phyloP scores from a whole-genome alignment of 2,797 vertebrate species.

The Parambassis ranga region DNA sequence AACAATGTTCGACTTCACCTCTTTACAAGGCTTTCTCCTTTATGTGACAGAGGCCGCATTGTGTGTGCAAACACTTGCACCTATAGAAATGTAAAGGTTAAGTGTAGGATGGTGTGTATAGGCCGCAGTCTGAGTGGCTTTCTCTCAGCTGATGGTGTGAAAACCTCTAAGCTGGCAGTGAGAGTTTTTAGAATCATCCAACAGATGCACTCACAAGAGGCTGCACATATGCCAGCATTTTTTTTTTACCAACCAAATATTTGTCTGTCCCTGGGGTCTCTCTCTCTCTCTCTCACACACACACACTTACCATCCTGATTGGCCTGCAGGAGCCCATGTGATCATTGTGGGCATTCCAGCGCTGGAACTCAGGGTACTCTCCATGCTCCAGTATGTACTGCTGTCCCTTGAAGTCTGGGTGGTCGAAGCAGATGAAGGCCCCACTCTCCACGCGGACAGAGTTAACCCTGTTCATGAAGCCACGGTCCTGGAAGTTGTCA shows the following conservation, averaged over 20 bases:
- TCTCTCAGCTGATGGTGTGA: not conserved
- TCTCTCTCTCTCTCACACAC: not conserved
- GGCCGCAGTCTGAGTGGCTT: not conserved
- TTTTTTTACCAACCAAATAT: slow-evolving; percentile 30
- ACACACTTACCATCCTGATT: slow-evolving; percentile 83
- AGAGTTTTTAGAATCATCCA: not conserved
- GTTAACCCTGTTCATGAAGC: slow-evolving; percentile 91
- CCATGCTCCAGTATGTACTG: slow-evolving; percentile 92
- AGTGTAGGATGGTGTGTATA: not conserved
- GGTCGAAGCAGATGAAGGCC: slow-evolving; percentile 91
- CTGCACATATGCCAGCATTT: not conserved
- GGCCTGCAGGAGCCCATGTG: slow-evolving; percentile 92
- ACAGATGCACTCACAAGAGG: slow-evolving; percentile 8
- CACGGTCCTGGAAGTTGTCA: slow-evolving; percentile 91
- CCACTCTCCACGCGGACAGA: slow-evolving; percentile 89
- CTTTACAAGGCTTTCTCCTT: slow-evolving; percentile 6
- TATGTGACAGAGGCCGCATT: not conserved
- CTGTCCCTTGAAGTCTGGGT: slow-evolving; percentile 90
- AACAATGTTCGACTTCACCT: slow-evolving; percentile 10
- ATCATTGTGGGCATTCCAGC: slow-evolving; percentile 90
- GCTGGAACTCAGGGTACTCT: slow-evolving; percentile 89
- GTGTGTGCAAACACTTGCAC: not conserved
- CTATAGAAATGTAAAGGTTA: slow-evolving; percentile 33
- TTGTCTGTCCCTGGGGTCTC: slow-evolving; percentile 30
- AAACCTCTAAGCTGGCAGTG: too few relatives aligned